Percentiles rank a stretch among this genome's conserved stretches.
Conservation (phyloP, 2,888 invertebrate genomes). For the Sericinus montela region DNA sequence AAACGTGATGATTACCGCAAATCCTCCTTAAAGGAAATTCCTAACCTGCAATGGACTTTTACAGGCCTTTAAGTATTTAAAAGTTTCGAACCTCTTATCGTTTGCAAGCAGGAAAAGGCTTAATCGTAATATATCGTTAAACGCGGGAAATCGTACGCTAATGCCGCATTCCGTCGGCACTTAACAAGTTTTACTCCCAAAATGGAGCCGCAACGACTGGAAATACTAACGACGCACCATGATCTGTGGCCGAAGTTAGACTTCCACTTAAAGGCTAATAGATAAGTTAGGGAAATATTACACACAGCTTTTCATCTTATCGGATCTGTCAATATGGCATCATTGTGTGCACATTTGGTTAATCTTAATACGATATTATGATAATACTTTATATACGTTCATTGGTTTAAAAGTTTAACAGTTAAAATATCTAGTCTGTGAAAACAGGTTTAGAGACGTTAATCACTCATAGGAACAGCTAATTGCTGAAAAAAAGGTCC, state of each 20-base stretch:
- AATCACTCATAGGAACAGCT: too few relatives aligned
- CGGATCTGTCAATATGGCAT: background rate
- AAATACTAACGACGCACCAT: background rate
- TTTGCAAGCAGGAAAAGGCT: background rate
- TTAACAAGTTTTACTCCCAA: conserved; percentile 24
- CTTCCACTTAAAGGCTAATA: background rate
- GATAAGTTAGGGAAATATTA: background rate
- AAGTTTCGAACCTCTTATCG: conserved; percentile 2
- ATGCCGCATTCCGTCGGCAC: conserved; percentile 13
- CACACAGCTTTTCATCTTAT: background rate
- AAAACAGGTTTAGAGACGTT: too few relatives aligned
- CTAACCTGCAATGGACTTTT: too few relatives aligned
- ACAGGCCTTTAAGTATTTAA: too few relatives aligned
- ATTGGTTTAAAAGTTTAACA: too few relatives aligned
- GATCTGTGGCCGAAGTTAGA: background rate
- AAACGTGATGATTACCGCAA: too few relatives aligned
- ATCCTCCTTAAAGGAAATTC: too few relatives aligned
- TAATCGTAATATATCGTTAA: conserved; percentile 3
- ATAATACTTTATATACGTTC: too few relatives aligned
- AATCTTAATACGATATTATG: too few relatives aligned
- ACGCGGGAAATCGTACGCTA: conserved; percentile 8
- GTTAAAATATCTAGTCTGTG: too few relatives aligned
- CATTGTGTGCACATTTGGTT: too few relatives aligned
- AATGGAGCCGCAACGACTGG: conserved; percentile 28
- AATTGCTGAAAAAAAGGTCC: too few relatives aligned